Conservation (phyloP, 2,113 vertebrate species). For the Thalassarche chlororhynchos region DNA sequence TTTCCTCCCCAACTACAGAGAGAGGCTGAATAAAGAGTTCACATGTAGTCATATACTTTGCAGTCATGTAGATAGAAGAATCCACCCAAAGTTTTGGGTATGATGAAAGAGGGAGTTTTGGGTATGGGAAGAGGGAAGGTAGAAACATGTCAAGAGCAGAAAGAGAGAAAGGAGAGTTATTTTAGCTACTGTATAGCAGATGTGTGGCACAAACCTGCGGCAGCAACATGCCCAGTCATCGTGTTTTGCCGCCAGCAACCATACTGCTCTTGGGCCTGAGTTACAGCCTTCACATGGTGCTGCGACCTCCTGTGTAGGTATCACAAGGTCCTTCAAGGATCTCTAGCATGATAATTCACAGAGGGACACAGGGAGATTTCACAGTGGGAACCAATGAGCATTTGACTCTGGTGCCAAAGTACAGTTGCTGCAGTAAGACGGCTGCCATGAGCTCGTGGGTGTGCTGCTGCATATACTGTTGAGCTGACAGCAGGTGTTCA, state of each 20-base stretch:
- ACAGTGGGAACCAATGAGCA: background rate
- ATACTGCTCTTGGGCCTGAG: background rate
- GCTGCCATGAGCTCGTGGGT: background rate
- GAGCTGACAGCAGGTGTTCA: background rate
- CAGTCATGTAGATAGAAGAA: background rate
- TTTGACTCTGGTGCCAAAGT: background rate
- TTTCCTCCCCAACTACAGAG: background rate
- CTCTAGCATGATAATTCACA: background rate
- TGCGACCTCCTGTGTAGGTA: background rate
- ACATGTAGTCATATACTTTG: background rate
- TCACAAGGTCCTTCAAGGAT: background rate
- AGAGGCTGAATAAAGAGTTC: background rate
- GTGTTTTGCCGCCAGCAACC: background rate
- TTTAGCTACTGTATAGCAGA: background rate
- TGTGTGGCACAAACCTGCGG: background rate
- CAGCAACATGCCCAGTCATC: background rate
- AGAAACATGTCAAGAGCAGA: background rate
- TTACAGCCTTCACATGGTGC: background rate
- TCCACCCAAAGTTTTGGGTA: background rate
- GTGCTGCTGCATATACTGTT: background rate
- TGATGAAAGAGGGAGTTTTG: background rate
- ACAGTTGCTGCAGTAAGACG: accelerated
- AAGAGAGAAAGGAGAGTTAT: background rate
- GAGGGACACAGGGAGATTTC: background rate
- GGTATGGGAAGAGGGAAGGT: background rate